These are phyloP conservation scores for Mimas tiliae DNA, from an alignment of 2,888 invertebrate species.

Conservation along the genomic window DNA sequence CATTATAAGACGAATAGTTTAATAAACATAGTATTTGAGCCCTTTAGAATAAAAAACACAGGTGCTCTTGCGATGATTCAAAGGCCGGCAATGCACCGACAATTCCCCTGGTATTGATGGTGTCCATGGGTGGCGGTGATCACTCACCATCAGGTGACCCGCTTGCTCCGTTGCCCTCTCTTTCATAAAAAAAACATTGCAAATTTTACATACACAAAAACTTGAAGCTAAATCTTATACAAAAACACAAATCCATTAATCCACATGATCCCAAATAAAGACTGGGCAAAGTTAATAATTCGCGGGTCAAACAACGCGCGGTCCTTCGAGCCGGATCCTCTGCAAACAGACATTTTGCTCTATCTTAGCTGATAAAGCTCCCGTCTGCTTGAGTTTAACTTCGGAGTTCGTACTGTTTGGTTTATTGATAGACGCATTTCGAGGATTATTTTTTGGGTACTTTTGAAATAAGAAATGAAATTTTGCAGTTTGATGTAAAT, in stretches of 20 bases:
- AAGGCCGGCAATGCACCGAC: too few relatives aligned
- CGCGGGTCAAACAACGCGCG: not conserved
- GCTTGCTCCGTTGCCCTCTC: too few relatives aligned
- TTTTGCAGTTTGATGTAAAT: not conserved
- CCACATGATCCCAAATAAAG: conserved; percentile 15
- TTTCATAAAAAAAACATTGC: too few relatives aligned
- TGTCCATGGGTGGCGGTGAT: too few relatives aligned
- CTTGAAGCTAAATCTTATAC: not conserved
- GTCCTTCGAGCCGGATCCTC: conserved; percentile 18
- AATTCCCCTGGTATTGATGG: too few relatives aligned
- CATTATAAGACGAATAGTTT: too few relatives aligned
- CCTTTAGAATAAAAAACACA: too few relatives aligned
- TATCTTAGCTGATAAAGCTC: conserved; percentile 16
- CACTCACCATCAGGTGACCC: too few relatives aligned
- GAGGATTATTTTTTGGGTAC: not conserved
- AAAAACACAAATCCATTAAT: conserved; percentile 18
- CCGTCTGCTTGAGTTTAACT: not conserved
- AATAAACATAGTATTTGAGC: too few relatives aligned
- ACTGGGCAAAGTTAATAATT: conserved; percentile 5
- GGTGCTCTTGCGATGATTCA: too few relatives aligned
- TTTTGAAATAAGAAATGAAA: not conserved
- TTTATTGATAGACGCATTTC: not conserved
- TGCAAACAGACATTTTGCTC: conserved; percentile 7
- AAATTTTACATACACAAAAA: not conserved
- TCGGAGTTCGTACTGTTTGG: not conserved